phyloP scores from a whole-genome alignment of 2,888 invertebrate genomes.

The Netelia melanura region DNA sequence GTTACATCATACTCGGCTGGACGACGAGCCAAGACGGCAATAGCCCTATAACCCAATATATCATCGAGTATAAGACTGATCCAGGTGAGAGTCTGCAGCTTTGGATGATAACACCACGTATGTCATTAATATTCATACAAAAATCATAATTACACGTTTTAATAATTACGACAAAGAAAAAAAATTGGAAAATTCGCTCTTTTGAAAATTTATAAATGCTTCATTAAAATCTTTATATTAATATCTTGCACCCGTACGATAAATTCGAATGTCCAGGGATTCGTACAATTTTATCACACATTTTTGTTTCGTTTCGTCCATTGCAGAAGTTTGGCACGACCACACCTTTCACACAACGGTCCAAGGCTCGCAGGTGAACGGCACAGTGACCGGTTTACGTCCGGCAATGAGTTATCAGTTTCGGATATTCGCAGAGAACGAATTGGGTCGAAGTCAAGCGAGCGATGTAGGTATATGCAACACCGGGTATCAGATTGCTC shows the following conservation, averaged over 20 bases:
- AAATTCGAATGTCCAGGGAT: no score
- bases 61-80: conserved; percentile 95
- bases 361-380: conserved; percentile 93
- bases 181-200: not conserved
- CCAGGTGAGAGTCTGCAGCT: conserved; percentile 86
- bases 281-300: not conserved
- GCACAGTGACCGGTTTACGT: conserved; percentile 92
- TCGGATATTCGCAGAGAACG: conserved; percentile 95
- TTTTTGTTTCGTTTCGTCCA: conserved; percentile 38
- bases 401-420: conserved; percentile 96
- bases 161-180: not conserved
- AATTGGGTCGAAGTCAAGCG: conserved; percentile 94
- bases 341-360: conserved; percentile 93
- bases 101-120: conserved; percentile 63
- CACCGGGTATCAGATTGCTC: conserved; percentile 40
- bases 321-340: conserved; percentile 92
- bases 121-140: conserved; percentile 52
- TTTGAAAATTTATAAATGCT: no score
- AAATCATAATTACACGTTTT: not conserved
- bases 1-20: conserved; percentile 95
- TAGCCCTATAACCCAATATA: conserved; percentile 94
- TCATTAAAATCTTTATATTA: no score
- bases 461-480: conserved; percentile 88
- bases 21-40: conserved; percentile 95
- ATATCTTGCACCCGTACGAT: no score